These are phyloP conservation scores for Rhynchotus rufescens DNA, from an alignment of 2,797 vertebrate species.

Conservation along the genomic window DNA sequence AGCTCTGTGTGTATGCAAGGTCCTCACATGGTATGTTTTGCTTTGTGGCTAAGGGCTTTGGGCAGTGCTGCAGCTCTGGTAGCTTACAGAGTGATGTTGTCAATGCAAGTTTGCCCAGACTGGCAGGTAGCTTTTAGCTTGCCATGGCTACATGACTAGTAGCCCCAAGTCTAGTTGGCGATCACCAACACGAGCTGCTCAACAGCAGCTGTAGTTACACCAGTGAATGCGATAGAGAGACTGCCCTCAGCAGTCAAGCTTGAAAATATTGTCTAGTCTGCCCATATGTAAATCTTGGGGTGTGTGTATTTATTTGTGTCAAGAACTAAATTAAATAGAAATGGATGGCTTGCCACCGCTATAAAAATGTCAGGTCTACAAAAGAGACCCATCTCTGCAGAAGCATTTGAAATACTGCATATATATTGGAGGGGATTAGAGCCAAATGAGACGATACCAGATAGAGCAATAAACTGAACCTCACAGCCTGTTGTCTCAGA, in stretches of 20 bases:
- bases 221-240: background rate
- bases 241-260: background rate
- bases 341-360: conserved; percentile 56
- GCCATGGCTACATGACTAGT: background rate
- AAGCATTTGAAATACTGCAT: conserved; percentile 56
- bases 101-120: background rate
- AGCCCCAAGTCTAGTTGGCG: background rate
- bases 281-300: conserved; percentile 47
- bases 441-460: conserved; percentile 58
- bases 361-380: conserved; percentile 59
- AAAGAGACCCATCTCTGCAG: conserved; percentile 34
- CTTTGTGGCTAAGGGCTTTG: background rate
- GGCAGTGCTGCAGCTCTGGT: background rate
- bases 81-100: background rate
- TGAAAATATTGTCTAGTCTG: conserved; percentile 21
- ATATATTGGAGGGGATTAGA: conserved; percentile 51
- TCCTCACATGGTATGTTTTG: background rate
- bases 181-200: background rate
- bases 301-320: conserved; percentile 52
- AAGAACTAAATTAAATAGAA: conserved; percentile 68
- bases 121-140: background rate
- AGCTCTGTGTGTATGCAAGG: background rate
- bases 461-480: conserved; percentile 48
- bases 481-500: background rate
- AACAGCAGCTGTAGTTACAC: background rate